Evolutionary conservation across 2,797 vertebrate species (phyloP), one percentile per base, ranked within the genome.

Genomic region (Pelochelys cantorii): DNA sequence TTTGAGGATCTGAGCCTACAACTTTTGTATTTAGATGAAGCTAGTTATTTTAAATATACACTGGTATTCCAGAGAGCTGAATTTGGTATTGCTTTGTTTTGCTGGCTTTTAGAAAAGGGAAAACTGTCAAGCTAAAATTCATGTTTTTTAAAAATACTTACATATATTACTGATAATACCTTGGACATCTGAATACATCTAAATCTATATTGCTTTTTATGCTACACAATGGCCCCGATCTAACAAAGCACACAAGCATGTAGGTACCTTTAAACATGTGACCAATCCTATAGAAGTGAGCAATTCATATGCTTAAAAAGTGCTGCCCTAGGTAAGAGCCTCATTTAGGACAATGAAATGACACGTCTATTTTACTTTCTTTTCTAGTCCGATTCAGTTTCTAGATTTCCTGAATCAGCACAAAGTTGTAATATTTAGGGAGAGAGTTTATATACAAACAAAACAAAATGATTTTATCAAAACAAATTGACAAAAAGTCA

Each of bases 341-440:
- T 93, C 54, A 57, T 82, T 94, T 82, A 78, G 81, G 65, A 54
- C 91, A 95, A 96, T 27, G 75, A 80, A 52, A 68, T 68, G 62
- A 18, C 62, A n/a, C 48, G 10, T 18, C 3, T 29, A 4, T 2
- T 23, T 48, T 68, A 15, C 31, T 60, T 62, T 18, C 2, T 23
- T 82, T 86, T 54, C 12, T 55, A 83, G 20, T 68, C 83, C 84
- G 60, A 92, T 95, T 92, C 42, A 94, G 1, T 89, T 37, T 86
- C 79, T 84, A 37, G 60, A 84, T 94, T 95, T 53, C 83, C 62
- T 68, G 31, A 68, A 17, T 68, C 62, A 68, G 15, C 62, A 68
- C 62, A 68, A 68, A 68, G 15, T n/a, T 34, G 31, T 68, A 68
- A 18, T 34, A n/a, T 68, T 68, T 68, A n/a, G 14, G 62, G 62